Evolutionary conservation across 1,140 invertebrate species (phyloP).

Genomic region (Papilio polyxenes): DNA sequence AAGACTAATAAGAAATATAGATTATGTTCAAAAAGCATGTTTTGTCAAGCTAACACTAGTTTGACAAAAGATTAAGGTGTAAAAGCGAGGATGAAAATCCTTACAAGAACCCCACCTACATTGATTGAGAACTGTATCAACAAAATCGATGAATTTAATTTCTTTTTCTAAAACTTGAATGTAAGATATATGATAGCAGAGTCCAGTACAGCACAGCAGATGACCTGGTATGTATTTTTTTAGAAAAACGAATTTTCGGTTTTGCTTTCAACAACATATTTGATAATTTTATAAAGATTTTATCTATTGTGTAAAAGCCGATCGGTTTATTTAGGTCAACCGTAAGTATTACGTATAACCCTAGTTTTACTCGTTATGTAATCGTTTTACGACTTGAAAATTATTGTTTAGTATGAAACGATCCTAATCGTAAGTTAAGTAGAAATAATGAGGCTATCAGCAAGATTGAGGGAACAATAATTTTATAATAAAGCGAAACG

Average conservation of each 20-base stretch:
- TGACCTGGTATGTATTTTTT: background rate
- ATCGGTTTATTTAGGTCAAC: no score
- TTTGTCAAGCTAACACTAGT: no score
- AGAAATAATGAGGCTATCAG: background rate
- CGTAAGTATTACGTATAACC: no score
- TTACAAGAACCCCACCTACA: background rate
- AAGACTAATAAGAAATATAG: no score
- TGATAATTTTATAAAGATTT: no score
- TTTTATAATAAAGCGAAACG: background rate
- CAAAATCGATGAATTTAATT: background rate
- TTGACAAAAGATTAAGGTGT: no score
- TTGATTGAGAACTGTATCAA: background rate
- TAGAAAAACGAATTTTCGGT: background rate
- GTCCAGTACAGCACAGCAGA: background rate
- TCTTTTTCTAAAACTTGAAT: background rate
- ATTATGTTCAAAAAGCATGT: no score
- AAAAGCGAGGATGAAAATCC: no score
- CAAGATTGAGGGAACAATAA: conserved; percentile 3
- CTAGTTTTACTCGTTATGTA: no score
- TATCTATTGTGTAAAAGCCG: no score
- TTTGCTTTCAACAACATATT: background rate
- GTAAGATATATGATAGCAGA: background rate
- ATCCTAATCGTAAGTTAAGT: conserved; percentile 4
- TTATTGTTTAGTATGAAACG: background rate
- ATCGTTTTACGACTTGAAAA: background rate